Base-by-base conservation (phyloP, 2,797 vertebrate genomes). In the Spinibarbus caldwelli region DNA sequence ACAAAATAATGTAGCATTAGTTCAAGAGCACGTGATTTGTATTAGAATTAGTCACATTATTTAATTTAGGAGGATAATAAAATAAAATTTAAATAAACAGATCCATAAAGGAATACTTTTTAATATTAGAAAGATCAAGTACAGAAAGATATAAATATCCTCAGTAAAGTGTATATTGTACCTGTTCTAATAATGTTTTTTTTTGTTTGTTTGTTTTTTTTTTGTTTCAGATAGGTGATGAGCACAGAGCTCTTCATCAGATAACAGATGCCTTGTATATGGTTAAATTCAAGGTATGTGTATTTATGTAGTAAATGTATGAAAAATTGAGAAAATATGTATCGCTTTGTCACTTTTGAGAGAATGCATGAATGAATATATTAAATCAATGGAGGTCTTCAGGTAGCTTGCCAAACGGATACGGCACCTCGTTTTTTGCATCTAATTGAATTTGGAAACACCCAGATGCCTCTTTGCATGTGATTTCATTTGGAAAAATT, bases 241-340 rank as follows among this genome's bases (percentile, higher is more conserved):
- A 97, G 77, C 97, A 97, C 89, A 88, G 94, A 82, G 93, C 94
- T 90, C 96, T 99, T 92, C 96, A 97, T 93, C 94, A 94, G 80
- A 94, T 99, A 88, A 99, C 98, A 36, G 98, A 99, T 52, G 96
- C 96, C 21, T 92, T 99, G 78, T 98, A 97, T 92, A 99, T 97
- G 96, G 97, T 99, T 54, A 98, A 97, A 91, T 99, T 96, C 93
- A 99, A 99, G 94, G 98, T 97, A 93, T n/a, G 72, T 80, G 6
- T 72, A 11, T 80, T 19, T 26, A n/a, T 84, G 72, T 45, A 3
- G 71, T 29, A 72, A 0, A 21, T 67, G 23, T 47, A 19, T 84
- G 8, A n/a, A 59, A 47, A 71, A 29, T 10, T 34, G 19, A 6
- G 2, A 4, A 21, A 23, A 43, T 17, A 2, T 10, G 0, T n/a